Evolutionary conservation across 2,888 invertebrate species (phyloP).

Genomic region (Fabriciana adippe): DNA sequence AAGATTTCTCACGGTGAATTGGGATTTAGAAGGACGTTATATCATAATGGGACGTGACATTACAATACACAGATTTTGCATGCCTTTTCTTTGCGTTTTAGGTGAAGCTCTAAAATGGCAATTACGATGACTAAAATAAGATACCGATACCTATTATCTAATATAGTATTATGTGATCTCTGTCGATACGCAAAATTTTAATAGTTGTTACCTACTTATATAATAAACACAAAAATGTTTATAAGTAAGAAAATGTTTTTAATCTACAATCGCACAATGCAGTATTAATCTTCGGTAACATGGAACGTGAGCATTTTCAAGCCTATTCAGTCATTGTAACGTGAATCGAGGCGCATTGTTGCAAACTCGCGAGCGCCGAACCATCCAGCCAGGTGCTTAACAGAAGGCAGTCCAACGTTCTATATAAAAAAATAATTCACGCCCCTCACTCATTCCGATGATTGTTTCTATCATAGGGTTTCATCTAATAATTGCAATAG

Average conservation of each 20-base stretch:
- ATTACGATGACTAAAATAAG: too few species aligned
- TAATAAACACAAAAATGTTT: too few species aligned
- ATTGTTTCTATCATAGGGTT: constrained; percentile 6
- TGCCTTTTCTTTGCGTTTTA: neutral
- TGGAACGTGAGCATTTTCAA: constrained; percentile 2
- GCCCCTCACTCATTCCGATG: constrained; percentile 5
- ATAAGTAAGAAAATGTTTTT: neutral
- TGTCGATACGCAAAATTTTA: too few species aligned
- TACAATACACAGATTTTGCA: constrained; percentile 3
- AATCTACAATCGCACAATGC: neutral
- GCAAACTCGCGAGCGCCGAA: neutral
- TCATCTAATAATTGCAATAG: constrained; percentile 11
- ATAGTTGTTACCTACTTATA: too few species aligned
- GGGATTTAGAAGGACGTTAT: constrained; percentile 6
- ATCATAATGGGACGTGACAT: constrained; percentile 1
- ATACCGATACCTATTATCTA: too few species aligned
- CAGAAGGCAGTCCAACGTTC: neutral
- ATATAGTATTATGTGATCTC: too few species aligned
- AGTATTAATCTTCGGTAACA: constrained; percentile 3
- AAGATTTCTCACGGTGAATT: constrained; percentile 43
- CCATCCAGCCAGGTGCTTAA: neutral
- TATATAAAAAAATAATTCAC: neutral
- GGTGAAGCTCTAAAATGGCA: too few species aligned
- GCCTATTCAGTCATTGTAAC: constrained; percentile 7
- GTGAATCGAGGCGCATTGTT: constrained; percentile 7